phyloP scores from a whole-genome alignment of 2,888 invertebrate genomes.

The Tuta absoluta region DNA sequence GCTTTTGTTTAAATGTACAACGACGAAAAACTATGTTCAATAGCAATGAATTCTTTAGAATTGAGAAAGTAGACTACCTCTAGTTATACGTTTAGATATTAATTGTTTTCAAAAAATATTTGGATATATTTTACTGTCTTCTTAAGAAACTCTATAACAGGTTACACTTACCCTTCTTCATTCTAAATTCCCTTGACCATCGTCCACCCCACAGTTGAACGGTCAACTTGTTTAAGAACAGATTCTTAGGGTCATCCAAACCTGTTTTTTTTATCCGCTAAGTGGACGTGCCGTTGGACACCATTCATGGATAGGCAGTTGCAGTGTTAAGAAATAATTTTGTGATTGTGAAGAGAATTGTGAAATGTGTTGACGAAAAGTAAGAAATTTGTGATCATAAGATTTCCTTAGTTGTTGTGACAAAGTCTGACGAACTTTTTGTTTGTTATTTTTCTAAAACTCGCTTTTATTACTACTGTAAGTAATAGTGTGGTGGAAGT shows the following conservation, averaged over 20 bases:
- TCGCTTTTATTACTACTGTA: no score
- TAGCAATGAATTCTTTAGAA: no score
- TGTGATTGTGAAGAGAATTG: not conserved
- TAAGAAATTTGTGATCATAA: not conserved
- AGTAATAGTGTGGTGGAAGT: no score
- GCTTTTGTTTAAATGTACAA: no score
- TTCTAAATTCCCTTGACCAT: not conserved
- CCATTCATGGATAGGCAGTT: constrained; percentile 42
- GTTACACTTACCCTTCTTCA: not conserved
- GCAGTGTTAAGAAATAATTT: constrained; percentile 34
- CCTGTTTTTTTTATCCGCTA: constrained; percentile 51
- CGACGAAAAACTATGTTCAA: no score
- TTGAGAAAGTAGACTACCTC: no score
- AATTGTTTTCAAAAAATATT: no score
- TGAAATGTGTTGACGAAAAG: not conserved
- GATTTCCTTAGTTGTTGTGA: no score
- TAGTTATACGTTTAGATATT: no score
- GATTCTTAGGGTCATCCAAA: constrained; percentile 41
- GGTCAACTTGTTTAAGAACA: constrained; percentile 46
- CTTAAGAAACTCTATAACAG: not conserved
- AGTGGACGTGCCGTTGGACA: constrained; percentile 33
- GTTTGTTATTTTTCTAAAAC: no score
- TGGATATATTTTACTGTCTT: not conserved
- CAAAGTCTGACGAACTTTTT: no score
- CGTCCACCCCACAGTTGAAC: not conserved